Evolutionary conservation across 2,888 invertebrate genomes (phyloP).

Genomic region (Apoderus coryli): DNA sequence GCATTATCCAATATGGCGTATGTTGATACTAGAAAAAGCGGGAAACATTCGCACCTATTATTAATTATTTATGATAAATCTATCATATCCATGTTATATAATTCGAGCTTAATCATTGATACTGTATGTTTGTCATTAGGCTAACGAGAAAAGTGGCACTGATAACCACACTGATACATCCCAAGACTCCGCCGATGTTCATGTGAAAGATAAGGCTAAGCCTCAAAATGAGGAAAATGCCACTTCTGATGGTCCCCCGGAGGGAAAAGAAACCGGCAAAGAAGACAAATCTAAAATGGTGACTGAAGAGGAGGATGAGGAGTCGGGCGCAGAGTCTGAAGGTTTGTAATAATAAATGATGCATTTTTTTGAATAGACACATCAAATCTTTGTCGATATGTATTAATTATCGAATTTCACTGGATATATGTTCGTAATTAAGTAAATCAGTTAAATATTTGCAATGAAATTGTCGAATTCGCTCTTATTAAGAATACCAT

Average conservation of each 20-base stretch:
- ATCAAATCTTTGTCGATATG: too few relatives aligned
- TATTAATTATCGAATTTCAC: too few relatives aligned
- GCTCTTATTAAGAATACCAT: too few relatives aligned
- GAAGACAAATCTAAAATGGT: constrained; percentile 18
- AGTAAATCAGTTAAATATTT: too few relatives aligned
- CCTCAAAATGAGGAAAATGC: constrained; percentile 11
- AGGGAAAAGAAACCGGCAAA: constrained; percentile 20
- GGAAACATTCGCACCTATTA: constrained; percentile 25
- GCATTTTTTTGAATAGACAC: too few relatives aligned
- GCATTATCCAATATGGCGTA: constrained; percentile 31
- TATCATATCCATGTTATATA: constrained; percentile 4
- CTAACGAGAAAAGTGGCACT: constrained; percentile 22
- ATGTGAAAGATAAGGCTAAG: constrained; percentile 15
- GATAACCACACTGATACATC: constrained; percentile 25
- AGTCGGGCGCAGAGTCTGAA: constrained; percentile 13
- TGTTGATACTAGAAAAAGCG: constrained; percentile 33
- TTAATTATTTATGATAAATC: constrained; percentile 7
- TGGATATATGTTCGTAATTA: too few relatives aligned
- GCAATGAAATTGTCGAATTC: too few relatives aligned
- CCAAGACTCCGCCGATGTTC: constrained; percentile 23
- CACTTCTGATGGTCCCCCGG: constrained; percentile 17
- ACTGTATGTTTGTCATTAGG: constrained; percentile 19
- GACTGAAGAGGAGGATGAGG: constrained; percentile 19
- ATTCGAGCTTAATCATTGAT: too few relatives aligned
- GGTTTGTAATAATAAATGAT: too few relatives aligned